Base-by-base conservation (phyloP, 2,888 invertebrate genomes). In the Congeria kusceri region DNA sequence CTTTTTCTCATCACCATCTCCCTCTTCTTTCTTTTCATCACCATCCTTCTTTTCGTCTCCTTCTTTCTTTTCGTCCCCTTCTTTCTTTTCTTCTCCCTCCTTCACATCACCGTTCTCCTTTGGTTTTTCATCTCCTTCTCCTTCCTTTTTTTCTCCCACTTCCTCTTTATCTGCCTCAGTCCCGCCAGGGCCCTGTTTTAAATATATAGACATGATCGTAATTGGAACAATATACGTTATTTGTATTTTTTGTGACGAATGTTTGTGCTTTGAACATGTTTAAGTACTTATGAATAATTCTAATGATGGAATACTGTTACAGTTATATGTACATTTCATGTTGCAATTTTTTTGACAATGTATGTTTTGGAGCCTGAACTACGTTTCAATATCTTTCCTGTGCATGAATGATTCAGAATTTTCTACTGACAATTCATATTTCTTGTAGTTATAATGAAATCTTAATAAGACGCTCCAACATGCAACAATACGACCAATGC, bases 41-140 rank as follows among this genome's bases (percentile, higher is more conserved):
- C 80, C 82, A 53, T 75, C 73, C 57, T 86, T 72, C 63, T 75
- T 67, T 56, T 84, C 64, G 23, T 83, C 78, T 18, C 70, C 78
- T 47, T 74, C 68, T 76, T 80, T 64, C 47, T 76, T 76, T 63
- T 75, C 69, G 46, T 78, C 77, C 49, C 66, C 77, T 11, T 82
- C 84, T n/a, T 80, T 81, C 4, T 77, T 75, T 57, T 77, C 77
- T n/a, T 80, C 82, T 64, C 78, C 84, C 73, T 87, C 84, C 70
- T 86, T 85, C 9, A 80, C 72, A 23, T 81, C 83, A n/a, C 79
- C 85, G 44, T 83, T 82, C 68, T 84, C 83, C 57, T 82, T 80
- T 67, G 75, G 74, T 69, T 85, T 83, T 46, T 81, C 62, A 25
- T 69, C 67, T 4, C 74, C 75, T n/a, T 70, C 82, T 13, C 72